Conservation (phyloP, 2,888 invertebrate species). For the Tolmerus cingulatus region DNA sequence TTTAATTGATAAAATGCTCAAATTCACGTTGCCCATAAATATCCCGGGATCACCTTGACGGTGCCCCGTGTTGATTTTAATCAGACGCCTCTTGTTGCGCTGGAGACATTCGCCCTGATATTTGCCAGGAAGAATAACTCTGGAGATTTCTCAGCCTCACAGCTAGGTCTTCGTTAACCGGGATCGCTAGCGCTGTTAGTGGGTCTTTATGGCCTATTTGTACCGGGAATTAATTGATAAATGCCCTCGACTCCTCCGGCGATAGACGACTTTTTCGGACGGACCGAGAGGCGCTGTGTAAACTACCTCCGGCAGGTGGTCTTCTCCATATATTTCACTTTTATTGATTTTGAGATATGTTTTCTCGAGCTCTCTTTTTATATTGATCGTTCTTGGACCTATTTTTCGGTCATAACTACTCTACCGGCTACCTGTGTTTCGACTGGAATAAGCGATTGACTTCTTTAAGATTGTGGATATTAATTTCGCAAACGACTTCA, state of each 20-base stretch:
- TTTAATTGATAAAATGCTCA: conserved; percentile 41
- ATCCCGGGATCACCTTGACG: neutral
- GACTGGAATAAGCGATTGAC: neutral
- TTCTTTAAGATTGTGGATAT: neutral
- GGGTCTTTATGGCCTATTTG: conserved; percentile 33
- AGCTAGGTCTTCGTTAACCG: neutral
- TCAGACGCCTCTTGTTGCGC: conserved; percentile 42
- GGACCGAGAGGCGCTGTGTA: conserved; percentile 2
- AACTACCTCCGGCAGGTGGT: conserved; percentile 20
- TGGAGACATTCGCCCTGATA: conserved; percentile 26
- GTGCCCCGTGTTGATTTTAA: conserved; percentile 41
- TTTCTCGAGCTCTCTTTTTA: neutral
- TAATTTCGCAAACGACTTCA: neutral
- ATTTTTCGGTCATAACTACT: neutral
- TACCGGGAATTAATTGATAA: conserved; percentile 38
- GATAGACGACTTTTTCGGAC: conserved; percentile 24
- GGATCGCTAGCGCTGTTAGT: conserved; percentile 4
- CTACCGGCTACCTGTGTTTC: conserved; percentile 25
- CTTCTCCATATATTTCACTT: conserved; percentile 15
- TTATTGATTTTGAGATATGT: conserved; percentile 25
- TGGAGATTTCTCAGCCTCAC: conserved; percentile 14
- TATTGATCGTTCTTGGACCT: neutral
- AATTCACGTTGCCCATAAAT: conserved; percentile 38
- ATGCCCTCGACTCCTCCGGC: conserved; percentile 22
- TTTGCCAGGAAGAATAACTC: conserved; percentile 21